phyloP scores from a whole-genome alignment of 2,113 vertebrate species.

The Dromaius novaehollandiae region DNA sequence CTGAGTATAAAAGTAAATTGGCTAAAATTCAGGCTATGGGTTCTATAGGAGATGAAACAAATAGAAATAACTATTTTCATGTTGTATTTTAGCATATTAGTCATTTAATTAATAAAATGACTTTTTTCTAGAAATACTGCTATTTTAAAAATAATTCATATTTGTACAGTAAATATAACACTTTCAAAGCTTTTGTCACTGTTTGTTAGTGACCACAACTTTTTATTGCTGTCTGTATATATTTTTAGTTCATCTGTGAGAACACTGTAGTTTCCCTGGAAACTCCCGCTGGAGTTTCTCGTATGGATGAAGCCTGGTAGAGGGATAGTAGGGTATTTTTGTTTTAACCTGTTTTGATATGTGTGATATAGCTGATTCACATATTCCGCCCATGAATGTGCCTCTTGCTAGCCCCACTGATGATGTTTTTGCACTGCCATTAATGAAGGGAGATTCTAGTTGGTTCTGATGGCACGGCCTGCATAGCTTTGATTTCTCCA shows the following conservation, averaged over 20 bases:
- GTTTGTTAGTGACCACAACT: neutral
- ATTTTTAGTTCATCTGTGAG: neutral
- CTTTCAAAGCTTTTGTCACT: neutral
- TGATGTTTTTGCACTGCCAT: neutral
- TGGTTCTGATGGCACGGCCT: neutral
- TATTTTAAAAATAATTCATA: neutral
- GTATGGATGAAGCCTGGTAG: neutral
- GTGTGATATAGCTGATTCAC: neutral
- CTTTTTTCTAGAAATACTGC: neutral
- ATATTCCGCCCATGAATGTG: neutral
- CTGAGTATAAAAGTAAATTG: neutral
- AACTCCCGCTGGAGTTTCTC: neutral
- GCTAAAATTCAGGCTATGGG: neutral
- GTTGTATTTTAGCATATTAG: neutral
- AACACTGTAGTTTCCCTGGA: neutral
- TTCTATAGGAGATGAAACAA: neutral
- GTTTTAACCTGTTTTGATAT: neutral
- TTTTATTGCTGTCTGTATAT: neutral
- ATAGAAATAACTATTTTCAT: neutral
- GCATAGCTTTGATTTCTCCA: neutral
- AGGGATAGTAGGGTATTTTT: neutral
- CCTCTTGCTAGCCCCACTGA: neutral
- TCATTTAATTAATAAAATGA: neutral
- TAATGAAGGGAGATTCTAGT: neutral
- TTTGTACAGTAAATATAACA: neutral